Percentiles rank a stretch among this genome's conserved stretches.
Conservation (phyloP, 2,888 invertebrate genomes). For the Caenorhabditis parvicauda region DNA sequence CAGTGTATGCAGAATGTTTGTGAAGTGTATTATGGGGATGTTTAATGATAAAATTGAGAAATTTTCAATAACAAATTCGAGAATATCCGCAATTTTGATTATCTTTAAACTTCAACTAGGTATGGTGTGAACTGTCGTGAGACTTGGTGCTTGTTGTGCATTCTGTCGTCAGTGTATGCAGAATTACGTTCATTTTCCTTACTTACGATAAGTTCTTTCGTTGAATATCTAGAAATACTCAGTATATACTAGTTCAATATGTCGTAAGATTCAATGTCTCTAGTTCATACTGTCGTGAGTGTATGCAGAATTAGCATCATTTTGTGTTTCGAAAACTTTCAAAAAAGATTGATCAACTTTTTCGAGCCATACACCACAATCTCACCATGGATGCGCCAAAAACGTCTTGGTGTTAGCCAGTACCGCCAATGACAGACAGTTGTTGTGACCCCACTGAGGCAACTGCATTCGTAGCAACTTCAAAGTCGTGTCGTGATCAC, state of each 20-base stretch:
- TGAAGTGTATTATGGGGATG: constrained; percentile 4
- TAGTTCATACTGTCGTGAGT: too few relatives aligned
- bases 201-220: background rate
- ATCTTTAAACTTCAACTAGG: too few relatives aligned
- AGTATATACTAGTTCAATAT: too few relatives aligned
- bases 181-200: too few relatives aligned
- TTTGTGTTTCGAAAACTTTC: too few relatives aligned
- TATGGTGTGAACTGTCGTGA: background rate
- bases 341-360: constrained; percentile 2
- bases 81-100: too few relatives aligned
- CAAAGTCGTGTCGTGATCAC: constrained; percentile 83
- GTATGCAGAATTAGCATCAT: too few relatives aligned
- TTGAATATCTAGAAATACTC: too few relatives aligned
- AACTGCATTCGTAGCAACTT: constrained; percentile 92
- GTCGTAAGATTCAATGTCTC: constrained; percentile 1
- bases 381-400: constrained; percentile 66
- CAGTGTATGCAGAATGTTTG: background rate
- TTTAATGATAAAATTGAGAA: too few relatives aligned
- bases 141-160: background rate
- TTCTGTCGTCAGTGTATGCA: background rate
- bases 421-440: constrained; percentile 91
- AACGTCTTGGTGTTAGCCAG: constrained; percentile 80
- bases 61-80: too few relatives aligned
- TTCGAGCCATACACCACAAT: background rate
- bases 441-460: constrained; percentile 96